Conservation (phyloP, 1,140 invertebrate genomes). For the Papilio xuthus region DNA sequence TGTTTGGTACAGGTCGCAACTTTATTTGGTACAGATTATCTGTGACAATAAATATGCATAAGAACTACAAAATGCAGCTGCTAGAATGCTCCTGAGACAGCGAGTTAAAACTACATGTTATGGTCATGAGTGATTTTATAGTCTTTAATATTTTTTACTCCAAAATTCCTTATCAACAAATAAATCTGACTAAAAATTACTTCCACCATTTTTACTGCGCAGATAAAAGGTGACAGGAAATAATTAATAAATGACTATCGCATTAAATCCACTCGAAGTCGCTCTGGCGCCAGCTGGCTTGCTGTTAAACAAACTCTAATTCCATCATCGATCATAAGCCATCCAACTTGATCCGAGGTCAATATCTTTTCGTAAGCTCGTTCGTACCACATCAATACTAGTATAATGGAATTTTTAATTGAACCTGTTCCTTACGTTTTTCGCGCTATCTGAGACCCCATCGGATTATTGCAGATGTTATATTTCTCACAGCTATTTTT, state of each 20-base stretch:
- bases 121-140: neutral
- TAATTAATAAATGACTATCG: slow-evolving; percentile 7
- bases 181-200: neutral
- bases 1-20: too few relatives aligned
- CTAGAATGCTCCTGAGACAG: neutral
- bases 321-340: slow-evolving; percentile 72
- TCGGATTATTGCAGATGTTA: slow-evolving; percentile 51
- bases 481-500: slow-evolving; percentile 20
- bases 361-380: slow-evolving; percentile 74
- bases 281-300: slow-evolving; percentile 60
- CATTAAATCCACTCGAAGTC: slow-evolving; percentile 12
- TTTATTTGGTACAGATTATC: too few relatives aligned
- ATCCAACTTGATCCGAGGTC: slow-evolving; percentile 67
- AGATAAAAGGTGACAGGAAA: slow-evolving; percentile 20
- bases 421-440: slow-evolving; percentile 66
- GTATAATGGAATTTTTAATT: slow-evolving; percentile 64
- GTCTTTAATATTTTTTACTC: neutral
- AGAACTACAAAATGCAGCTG: too few relatives aligned
- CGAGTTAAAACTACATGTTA: neutral
- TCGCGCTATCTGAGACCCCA: slow-evolving; percentile 47
- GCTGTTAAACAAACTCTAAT: slow-evolving; percentile 63
- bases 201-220: slow-evolving; percentile 1
- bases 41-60: too few relatives aligned
- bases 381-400: slow-evolving; percentile 57
- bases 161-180: neutral